Conservation (phyloP, 2,888 invertebrate genomes). For the Ophion ventricosus region DNA sequence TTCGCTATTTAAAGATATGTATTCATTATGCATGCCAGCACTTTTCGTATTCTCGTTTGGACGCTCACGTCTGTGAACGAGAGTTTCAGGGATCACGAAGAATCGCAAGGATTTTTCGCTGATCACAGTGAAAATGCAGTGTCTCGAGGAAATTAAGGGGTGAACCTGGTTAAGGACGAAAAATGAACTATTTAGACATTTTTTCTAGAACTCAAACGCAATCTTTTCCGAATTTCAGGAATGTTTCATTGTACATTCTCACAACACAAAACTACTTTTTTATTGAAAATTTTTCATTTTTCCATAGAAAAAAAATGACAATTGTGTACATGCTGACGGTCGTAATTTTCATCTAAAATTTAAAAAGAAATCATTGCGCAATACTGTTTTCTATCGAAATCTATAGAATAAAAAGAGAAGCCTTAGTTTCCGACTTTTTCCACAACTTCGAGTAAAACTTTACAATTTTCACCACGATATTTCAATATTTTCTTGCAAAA, state of each 20-base stretch:
- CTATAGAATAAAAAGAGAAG: background rate
- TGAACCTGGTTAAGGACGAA: background rate
- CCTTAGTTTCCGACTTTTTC: background rate
- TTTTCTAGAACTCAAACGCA: background rate
- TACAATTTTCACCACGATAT: background rate
- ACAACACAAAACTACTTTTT: background rate
- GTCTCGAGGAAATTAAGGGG: too few species aligned
- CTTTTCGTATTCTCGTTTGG: background rate
- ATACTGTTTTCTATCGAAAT: background rate
- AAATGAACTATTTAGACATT: background rate
- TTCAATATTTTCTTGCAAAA: background rate
- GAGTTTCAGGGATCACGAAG: background rate
- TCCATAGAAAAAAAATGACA: background rate
- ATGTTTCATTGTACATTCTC: background rate
- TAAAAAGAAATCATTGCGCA: background rate
- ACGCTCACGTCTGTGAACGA: background rate
- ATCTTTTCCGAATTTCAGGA: background rate
- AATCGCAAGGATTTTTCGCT: background rate
- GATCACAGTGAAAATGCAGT: background rate
- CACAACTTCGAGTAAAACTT: background rate
- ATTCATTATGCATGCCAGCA: background rate
- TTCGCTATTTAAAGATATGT: background rate
- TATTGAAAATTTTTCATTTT: background rate
- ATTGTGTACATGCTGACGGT: background rate
- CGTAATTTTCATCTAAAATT: too few species aligned